These are phyloP conservation scores for Rhagonycha lutea DNA, from an alignment of 2,888 invertebrate species.

Conservation along the genomic window DNA sequence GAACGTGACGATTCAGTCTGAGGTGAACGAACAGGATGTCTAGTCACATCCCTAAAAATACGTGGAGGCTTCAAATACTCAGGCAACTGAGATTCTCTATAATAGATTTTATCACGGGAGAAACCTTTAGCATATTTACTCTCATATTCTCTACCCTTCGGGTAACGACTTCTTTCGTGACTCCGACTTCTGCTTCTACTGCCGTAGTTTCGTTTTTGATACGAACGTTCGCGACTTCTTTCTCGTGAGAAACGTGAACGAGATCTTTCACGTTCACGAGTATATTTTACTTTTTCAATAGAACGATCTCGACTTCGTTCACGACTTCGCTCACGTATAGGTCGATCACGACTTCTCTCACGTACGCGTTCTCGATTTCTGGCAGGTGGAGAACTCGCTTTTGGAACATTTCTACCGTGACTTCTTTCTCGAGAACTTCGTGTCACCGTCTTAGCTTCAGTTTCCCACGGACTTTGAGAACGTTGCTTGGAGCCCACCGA, in stretches of 20 bases:
- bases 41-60: conserved; percentile 47
- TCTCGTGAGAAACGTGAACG: conserved; percentile 5
- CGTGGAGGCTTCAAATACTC: conserved; percentile 47
- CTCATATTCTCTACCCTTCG: background rate
- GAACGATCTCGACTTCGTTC: background rate
- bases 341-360: background rate
- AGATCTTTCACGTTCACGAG: conserved; percentile 16
- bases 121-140: conserved; percentile 20
- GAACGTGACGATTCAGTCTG: conserved; percentile 2
- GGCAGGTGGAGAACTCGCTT: background rate
- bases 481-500: conserved; percentile 38
- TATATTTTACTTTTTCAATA: background rate
- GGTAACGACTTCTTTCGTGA: background rate
- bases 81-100: conserved; percentile 29
- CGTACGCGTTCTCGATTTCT: background rate
- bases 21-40: conserved; percentile 40
- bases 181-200: conserved; percentile 17
- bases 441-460: conserved; percentile 30
- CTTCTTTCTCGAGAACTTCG: conserved; percentile 21
- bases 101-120: conserved; percentile 19
- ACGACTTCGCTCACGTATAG: conserved; percentile 3
- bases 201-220: conserved; percentile 33
- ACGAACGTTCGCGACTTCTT: conserved; percentile 33
- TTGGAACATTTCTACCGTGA: background rate
- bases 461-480: conserved; percentile 54